Evolutionary conservation across 2,113 vertebrate species (phyloP).

Genomic region (Nycticryphes semicollaris): DNA sequence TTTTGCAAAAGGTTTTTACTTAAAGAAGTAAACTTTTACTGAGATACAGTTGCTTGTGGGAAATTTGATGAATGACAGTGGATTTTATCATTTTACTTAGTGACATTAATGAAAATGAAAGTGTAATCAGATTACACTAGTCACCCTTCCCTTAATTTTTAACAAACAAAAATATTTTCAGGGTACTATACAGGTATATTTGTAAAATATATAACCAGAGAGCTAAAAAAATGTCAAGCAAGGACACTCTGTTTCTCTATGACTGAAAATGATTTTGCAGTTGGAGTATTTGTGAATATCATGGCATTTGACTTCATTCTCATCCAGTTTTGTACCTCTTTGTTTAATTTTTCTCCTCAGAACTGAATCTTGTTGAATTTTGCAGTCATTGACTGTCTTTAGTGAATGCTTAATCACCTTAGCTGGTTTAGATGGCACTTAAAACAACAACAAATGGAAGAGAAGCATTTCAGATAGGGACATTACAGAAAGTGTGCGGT

Average conservation of each 20-base stretch:
- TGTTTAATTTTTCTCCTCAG: background rate
- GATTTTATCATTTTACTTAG: background rate
- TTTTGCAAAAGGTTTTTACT: background rate
- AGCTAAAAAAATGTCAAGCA: background rate
- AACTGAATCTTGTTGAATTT: background rate
- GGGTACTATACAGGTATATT: rapidly evolving
- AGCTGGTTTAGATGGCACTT: background rate
- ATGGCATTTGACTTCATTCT: background rate
- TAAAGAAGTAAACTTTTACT: background rate
- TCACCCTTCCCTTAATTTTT: background rate
- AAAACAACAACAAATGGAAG: background rate
- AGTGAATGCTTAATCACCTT: background rate
- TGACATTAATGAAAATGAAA: background rate
- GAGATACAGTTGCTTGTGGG: background rate
- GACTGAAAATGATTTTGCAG: background rate
- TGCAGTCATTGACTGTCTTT: background rate
- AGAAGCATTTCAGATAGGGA: background rate
- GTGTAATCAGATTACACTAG: background rate
- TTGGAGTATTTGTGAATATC: background rate
- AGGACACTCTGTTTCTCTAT: background rate
- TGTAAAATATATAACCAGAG: background rate
- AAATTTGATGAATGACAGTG: background rate
- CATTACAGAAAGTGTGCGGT: background rate
- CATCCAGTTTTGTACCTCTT: background rate
- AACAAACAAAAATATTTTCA: background rate